phyloP scores from a whole-genome alignment of 1,140 invertebrate species.

The Cotesia vestalis region DNA sequence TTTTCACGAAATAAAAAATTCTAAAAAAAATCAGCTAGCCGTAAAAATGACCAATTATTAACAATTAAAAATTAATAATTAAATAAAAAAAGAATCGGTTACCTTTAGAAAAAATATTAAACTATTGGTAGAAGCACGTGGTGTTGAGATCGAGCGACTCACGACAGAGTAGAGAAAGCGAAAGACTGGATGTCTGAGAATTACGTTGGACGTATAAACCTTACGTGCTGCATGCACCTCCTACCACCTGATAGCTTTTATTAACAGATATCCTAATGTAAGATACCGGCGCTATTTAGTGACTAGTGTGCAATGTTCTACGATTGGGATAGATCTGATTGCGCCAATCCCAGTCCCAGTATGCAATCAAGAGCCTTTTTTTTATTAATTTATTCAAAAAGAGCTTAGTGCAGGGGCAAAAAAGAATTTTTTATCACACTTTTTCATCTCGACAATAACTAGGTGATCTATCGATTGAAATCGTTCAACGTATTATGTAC shows the following conservation, averaged over 20 bases:
- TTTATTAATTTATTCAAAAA: no score
- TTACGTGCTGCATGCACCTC: slow-evolving; percentile 45
- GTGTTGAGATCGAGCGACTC: slow-evolving; percentile 44
- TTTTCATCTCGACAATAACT: no score
- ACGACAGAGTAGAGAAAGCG: slow-evolving; percentile 58
- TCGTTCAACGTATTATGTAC: no score
- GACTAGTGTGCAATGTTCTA: slow-evolving; percentile 27
- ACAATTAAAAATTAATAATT: no score
- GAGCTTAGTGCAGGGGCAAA: no score
- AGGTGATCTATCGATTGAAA: no score
- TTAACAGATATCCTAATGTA: slow-evolving; percentile 7
- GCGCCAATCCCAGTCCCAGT: background rate
- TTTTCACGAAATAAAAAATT: no score
- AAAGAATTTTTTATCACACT: no score
- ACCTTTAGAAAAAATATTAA: slow-evolving; percentile 11
- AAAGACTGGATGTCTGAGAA: slow-evolving; percentile 60
- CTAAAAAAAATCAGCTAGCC: no score
- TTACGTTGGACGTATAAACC: slow-evolving; percentile 62
- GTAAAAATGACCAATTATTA: no score
- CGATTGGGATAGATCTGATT: background rate
- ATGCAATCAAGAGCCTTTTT: no score
- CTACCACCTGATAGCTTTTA: slow-evolving; percentile 31
- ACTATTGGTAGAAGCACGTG: slow-evolving; percentile 33
- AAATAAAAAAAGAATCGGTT: background rate
- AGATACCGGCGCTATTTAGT: background rate